Evolutionary conservation across 2,113 vertebrate genomes (phyloP), one percentile per base, ranked within the genome.

Genomic region (Gymnarchus niloticus): DNA sequence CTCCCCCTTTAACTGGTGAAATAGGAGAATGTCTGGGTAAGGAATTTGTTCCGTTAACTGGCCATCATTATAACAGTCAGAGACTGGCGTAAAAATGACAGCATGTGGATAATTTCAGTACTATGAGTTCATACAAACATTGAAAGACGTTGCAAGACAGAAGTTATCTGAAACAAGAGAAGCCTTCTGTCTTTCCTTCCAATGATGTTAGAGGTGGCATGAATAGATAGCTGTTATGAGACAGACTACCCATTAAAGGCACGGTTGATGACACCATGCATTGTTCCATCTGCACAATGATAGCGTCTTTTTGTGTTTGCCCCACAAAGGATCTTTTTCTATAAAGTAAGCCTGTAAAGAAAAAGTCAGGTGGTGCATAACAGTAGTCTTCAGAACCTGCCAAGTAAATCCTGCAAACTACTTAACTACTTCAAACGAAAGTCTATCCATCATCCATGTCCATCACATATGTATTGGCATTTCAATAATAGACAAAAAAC

Each of bases 281-380:
- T 51, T 81, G 77, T 81, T 25, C 77, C 48, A 81, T 48, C 23
- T 51, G 3, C 77, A 81, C 77, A 81, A 51, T 81, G 46, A 81
- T 28, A 51, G 21, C 77, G n/a, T 51, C 23, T 81, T 28, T 49
- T 51, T 48, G 46, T n/a, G 10, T 48, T 12, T 9, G 44, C 77
- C 77, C 48, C n/a, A 80, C 77, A 80, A 80, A 48, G 77, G 77
- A n/a, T 80, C 77, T 80, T n/a, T 80, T n/a, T n/a, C 44, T 48
- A 23, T 80, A 80, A 80, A 80, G 49, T 80, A 6, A 80, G 46
- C 65, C 28, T 73, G 33, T 41, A 41, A 73, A 73, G 21, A 21
- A 81, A 81, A 81, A 25, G 44, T 51, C 77, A 49, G 48, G 77
- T 81, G 77, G 46, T 48, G 25, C 9, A 81, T 48, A 81, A 81